A percentile compares a stretch with the other conserved stretches of the same genome.
Conservation (phyloP, 2,888 invertebrate species). For the Amphipyra tragopoginis region DNA sequence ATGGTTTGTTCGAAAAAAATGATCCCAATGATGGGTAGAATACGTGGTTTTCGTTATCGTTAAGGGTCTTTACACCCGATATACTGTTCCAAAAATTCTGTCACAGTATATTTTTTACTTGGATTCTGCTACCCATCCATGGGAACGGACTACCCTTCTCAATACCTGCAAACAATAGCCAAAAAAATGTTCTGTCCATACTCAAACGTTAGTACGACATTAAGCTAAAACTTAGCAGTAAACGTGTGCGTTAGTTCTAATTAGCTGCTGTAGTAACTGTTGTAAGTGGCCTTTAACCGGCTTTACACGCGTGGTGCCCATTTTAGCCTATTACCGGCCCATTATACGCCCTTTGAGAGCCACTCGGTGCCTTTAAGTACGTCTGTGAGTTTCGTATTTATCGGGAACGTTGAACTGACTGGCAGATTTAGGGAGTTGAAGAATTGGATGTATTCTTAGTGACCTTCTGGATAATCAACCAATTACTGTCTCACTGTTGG, state of each 20-base stretch:
- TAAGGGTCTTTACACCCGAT: too few species aligned
- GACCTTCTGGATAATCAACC: too few species aligned
- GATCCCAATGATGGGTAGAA: too few species aligned
- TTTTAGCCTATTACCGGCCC: constrained; percentile 67
- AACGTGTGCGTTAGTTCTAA: constrained; percentile 61
- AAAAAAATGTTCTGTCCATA: constrained; percentile 21
- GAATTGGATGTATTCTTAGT: too few species aligned
- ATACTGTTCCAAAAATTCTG: too few species aligned
- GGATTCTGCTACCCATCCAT: neutral
- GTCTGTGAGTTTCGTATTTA: constrained; percentile 23
- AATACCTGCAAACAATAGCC: neutral
- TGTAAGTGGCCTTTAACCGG: constrained; percentile 59
- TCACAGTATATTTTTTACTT: neutral
- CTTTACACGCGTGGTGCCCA: constrained; percentile 66
- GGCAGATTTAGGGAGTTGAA: constrained; percentile 12
- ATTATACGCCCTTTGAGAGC: constrained; percentile 65
- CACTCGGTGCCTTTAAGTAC: constrained; percentile 30
- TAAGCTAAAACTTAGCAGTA: constrained; percentile 62
- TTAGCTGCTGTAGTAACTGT: constrained; percentile 54
- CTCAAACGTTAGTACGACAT: constrained; percentile 46
- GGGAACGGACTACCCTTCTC: neutral
- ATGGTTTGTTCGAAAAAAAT: too few species aligned
- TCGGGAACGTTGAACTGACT: constrained; percentile 26
- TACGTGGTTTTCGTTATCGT: too few species aligned
- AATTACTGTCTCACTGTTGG: too few species aligned